These are phyloP conservation scores for Ancistrus triradiatus DNA, from an alignment of 2,113 vertebrate species.

Conservation along the genomic window DNA sequence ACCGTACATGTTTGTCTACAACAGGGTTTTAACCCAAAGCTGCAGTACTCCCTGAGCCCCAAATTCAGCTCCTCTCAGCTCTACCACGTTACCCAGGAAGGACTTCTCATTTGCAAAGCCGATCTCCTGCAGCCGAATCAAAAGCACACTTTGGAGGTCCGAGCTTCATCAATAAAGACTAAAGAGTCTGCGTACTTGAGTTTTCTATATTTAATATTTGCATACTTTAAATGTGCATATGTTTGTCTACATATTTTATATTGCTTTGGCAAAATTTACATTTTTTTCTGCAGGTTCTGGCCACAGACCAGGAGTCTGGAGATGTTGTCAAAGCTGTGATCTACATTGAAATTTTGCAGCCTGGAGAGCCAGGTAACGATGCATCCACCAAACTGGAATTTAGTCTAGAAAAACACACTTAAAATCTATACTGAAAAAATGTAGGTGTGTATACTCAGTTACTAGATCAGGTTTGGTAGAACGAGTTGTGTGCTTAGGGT, in stretches of 20 bases:
- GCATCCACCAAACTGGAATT: background rate
- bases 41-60: slow-evolving; percentile 57
- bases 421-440: background rate
- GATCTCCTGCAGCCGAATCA: slow-evolving; percentile 57
- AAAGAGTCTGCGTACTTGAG: background rate
- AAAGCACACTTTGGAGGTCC: slow-evolving; percentile 67
- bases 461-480: no score
- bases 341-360: slow-evolving; percentile 63
- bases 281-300: slow-evolving; percentile 47
- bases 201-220: no score
- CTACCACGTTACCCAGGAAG: slow-evolving; percentile 65
- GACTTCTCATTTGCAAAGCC: slow-evolving; percentile 64
- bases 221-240: no score
- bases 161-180: slow-evolving; percentile 17
- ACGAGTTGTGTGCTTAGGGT: no score
- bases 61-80: slow-evolving; percentile 61
- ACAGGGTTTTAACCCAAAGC: slow-evolving; percentile 68
- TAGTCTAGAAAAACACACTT: background rate
- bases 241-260: no score
- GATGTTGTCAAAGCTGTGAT: slow-evolving; percentile 54
- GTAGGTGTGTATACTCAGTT: no score
- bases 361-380: slow-evolving; percentile 64
- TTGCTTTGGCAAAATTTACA: no score
- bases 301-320: slow-evolving; percentile 65
- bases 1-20: slow-evolving; percentile 16